A percentile compares a stretch with the other conserved stretches of the same genome.
Conservation (phyloP, 2,888 invertebrate species). For the Tinea pellionella region DNA sequence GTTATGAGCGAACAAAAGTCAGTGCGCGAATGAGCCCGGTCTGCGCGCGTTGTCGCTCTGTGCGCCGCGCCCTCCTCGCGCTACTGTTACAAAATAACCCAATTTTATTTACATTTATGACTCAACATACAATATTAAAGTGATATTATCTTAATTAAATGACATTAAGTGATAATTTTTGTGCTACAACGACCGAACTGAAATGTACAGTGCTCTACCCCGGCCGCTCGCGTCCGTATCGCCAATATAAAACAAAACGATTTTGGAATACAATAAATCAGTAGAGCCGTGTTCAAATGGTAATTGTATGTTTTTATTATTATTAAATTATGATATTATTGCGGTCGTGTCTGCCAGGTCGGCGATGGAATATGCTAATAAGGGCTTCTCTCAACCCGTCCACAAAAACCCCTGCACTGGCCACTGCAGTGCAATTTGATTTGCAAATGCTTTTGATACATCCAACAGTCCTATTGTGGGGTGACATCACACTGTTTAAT, state of each 20-base stretch:
- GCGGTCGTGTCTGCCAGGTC: conserved; percentile 16
- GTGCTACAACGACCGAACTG: background rate
- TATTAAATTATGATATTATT: background rate
- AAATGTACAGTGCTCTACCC: background rate
- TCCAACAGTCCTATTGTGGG: background rate
- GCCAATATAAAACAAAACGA: conserved; percentile 52
- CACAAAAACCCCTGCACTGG: conserved; percentile 67
- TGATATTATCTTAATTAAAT: background rate
- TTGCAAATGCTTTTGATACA: conserved; percentile 41
- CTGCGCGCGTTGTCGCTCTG: conserved; percentile 25
- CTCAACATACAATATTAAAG: background rate
- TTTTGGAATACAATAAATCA: conserved; percentile 55
- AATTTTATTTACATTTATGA: conserved; percentile 16
- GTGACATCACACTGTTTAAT: background rate
- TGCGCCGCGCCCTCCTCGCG: conserved; percentile 20
- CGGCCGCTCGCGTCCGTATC: conserved; percentile 8
- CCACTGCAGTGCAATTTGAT: conserved; percentile 65
- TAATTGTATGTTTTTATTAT: conserved; percentile 25
- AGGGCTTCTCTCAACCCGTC: conserved; percentile 58
- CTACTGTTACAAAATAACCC: conserved; percentile 48
- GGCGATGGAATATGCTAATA: conserved; percentile 62
- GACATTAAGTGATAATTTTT: background rate
- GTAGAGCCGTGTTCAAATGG: conserved; percentile 51
- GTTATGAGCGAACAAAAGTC: conserved; percentile 26
- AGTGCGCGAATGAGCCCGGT: conserved; percentile 21